Evolutionary conservation across 2,888 invertebrate genomes (phyloP), one percentile per base, ranked within the genome.

Genomic region (Cheilosia impressa): DNA sequence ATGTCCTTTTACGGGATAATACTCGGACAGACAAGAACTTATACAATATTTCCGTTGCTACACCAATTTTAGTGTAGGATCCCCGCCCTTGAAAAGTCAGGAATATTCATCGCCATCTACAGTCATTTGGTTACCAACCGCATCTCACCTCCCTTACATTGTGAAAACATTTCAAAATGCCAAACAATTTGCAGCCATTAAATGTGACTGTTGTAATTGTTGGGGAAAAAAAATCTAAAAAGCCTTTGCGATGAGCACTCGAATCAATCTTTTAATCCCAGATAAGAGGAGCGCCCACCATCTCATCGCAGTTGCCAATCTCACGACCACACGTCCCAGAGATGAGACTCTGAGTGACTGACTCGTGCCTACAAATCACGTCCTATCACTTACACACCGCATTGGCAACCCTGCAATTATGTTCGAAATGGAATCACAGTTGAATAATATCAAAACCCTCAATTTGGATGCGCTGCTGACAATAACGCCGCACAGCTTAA

Each of bases 331-430:
- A n/a, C n/a, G 17, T 9, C 43, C 43, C 58, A 15, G n/a, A 57
- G 69, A 65, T 76, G 69, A 52, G 76, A 52, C 66, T 45, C 27
- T 53, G 27, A 57, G 71, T 45, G 76, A 52, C 66, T 53, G 27
- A 57, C 78, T 83, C 82, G 82, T 83, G 82, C 72, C 82, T 72
- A 62, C 72, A 58, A 66, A 66, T 75, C 65, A 83, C 82, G 82
- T 83, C 78, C 55, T 72, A 82, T 72, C 71, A 77, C 65, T 82
- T 77, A 77, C 45, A 60, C n/a, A 62, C 73, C 19, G 24, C 24
- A 52, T 66, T 77, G 77, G 82, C 55, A 72, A 52, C 60, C 60
- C 71, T 62, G 72, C 62, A 62, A 83, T 83, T 78, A 83, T 43
- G 53, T 34, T 68, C 65, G 58, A 60, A 77, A 72, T 77, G 22